These are phyloP conservation scores for Hartigia nigra DNA, from an alignment of 2,888 invertebrate species.

Conservation along the genomic window DNA sequence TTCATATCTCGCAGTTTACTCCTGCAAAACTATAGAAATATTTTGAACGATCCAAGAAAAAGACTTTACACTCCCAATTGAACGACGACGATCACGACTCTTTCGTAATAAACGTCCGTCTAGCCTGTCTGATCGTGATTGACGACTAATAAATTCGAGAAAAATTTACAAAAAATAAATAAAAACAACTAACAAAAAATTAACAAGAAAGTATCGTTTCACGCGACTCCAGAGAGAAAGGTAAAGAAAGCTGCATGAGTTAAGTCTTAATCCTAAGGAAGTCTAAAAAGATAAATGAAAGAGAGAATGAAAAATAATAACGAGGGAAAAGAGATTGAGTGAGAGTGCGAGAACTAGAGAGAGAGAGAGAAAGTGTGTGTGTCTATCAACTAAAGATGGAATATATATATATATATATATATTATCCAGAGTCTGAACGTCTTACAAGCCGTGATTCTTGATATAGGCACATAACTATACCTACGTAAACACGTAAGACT, in stretches of 20 bases:
- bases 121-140: neutral
- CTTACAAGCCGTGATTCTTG: neutral
- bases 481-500: neutral
- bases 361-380: neutral
- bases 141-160: neutral
- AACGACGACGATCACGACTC: neutral
- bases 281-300: slow-evolving; percentile 11
- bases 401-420: slow-evolving; percentile 32
- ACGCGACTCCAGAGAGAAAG: too few species aligned
- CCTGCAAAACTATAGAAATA: neutral
- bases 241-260: slow-evolving; percentile 5
- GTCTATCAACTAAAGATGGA: neutral
- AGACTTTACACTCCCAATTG: neutral
- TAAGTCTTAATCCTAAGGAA: slow-evolving; percentile 27
- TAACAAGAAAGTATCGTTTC: slow-evolving; percentile 9
- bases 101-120: neutral
- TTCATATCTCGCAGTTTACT: neutral
- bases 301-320: slow-evolving; percentile 5
- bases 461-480: neutral
- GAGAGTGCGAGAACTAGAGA: slow-evolving; percentile 8
- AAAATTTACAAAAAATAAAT: slow-evolving; percentile 4
- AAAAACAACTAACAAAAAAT: neutral
- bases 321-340: slow-evolving; percentile 6
- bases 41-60: neutral
- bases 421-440: neutral